Evolutionary conservation across 2,113 vertebrate species (phyloP), one percentile per base, ranked within the genome.

Genomic region (Ginglymostoma cirratum): DNA sequence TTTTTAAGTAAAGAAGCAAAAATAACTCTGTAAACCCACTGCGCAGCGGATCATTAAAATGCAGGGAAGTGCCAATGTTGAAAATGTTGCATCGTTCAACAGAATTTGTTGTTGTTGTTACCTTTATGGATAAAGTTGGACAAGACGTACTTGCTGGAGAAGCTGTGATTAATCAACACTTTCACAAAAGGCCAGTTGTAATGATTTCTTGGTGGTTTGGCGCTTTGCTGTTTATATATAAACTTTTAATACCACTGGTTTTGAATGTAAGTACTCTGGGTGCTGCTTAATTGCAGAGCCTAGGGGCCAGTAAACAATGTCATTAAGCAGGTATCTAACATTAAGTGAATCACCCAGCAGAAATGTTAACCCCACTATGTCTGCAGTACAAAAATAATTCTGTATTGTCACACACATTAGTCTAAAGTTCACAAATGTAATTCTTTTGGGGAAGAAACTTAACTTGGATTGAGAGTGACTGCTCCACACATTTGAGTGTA

Each of bases 141-240:
- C 38, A 95, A 70, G 65, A 95, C 48, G 69, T 72, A 95, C 7
- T 24, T 70, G 66, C 70, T 95, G 66, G 67, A 92, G 93, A 95
- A 72, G 66, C 24, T 95, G 38, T 48, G 42, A 95, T 95, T 69
- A 95, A 65, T 95, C 38, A 72, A 72, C 14, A 0, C 45, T 95
- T 95, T 42, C 93, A 95, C 30, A 42, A 95, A 72, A 48, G 42
- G n/a, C 38, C 92, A 69, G 93, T 95, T 42, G 38, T 94, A 45
- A 72, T 72, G 66, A 95, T 94, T 95, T 72, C n/a, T 42, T 95
- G 23, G 38, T 34, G 27, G 67, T 42, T 70, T 95, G 67, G 42
- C 65, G 27, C 61, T 34, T 92, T 66, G 19, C n/a, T 66, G 55
- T 66, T 92, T 92, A 92, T 92, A 23, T n/a, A 92, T 66, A 65